These are phyloP conservation scores for Zoanthus gigantus DNA, from an alignment of 92 coral and sea anemone genomes.

Conservation along the genomic window DNA sequence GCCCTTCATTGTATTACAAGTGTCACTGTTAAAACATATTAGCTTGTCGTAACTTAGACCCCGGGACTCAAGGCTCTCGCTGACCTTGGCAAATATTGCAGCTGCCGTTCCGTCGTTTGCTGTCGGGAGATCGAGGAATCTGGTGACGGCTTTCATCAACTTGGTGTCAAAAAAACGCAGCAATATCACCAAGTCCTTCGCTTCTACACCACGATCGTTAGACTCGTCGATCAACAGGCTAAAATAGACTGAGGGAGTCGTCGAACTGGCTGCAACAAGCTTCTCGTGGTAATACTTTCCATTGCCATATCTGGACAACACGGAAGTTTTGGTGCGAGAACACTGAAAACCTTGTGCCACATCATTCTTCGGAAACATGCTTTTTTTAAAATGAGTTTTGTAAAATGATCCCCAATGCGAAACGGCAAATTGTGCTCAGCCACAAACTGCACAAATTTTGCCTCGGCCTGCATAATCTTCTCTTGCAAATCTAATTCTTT, in stretches of 20 bases:
- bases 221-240: conserved; percentile 39
- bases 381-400: conserved; percentile 33
- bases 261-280: conserved; percentile 27
- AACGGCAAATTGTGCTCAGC: conserved; percentile 33
- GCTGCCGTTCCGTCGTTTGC: conserved; percentile 34
- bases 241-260: conserved; percentile 30
- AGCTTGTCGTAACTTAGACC: conserved; percentile 40
- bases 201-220: conserved; percentile 44
- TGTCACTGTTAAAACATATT: conserved; percentile 29
- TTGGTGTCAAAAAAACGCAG: conserved; percentile 32
- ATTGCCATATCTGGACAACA: conserved; percentile 34
- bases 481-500: conserved; percentile 34
- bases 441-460: conserved; percentile 48
- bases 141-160: conserved; percentile 42
- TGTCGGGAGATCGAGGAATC: conserved; percentile 45
- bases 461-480: conserved; percentile 36
- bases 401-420: conserved; percentile 35
- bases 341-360: conserved; percentile 43
- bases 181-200: conserved; percentile 42
- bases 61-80: conserved; percentile 32
- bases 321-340: conserved; percentile 33
- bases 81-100: conserved; percentile 38
- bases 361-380: conserved; percentile 42
- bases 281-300: conserved; percentile 35
- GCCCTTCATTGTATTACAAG: conserved; percentile 22